A percentile compares a stretch with the other conserved stretches of the same genome.
These are phyloP conservation scores for Microctenopoma steveboyesi DNA, from an alignment of 2,797 vertebrate genomes.

Conservation along the genomic window DNA sequence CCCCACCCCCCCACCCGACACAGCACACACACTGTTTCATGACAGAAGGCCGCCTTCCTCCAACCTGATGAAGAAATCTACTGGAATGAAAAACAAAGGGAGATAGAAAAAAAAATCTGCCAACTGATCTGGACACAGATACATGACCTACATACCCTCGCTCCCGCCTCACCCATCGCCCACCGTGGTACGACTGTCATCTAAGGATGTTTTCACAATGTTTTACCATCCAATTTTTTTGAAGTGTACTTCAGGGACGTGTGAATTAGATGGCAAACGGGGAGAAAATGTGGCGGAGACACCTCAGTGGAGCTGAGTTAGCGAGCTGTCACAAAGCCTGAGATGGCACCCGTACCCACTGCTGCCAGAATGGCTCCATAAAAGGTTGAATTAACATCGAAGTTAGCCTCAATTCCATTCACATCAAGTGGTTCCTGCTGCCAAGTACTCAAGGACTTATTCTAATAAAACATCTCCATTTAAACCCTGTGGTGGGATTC, in stretches of 20 bases:
- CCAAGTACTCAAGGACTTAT: constrained; percentile 42
- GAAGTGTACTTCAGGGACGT: constrained; percentile 77
- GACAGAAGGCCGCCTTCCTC: constrained; percentile 66
- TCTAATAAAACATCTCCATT: constrained; percentile 65
- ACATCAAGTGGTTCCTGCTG: constrained; percentile 49
- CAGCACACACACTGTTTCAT: constrained; percentile 50
- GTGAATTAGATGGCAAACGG: constrained; percentile 85
- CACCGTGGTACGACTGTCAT: constrained; percentile 60
- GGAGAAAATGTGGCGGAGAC: constrained; percentile 76
- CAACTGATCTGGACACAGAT: constrained; percentile 68
- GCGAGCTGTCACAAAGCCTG: constrained; percentile 80
- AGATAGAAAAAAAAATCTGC: constrained; percentile 40
- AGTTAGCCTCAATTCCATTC: constrained; percentile 70
- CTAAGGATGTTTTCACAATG: constrained; percentile 81
- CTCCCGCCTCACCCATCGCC: constrained; percentile 42
- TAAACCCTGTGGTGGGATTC: constrained; percentile 64
- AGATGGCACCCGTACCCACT: constrained; percentile 40
- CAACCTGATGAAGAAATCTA: constrained; percentile 70
- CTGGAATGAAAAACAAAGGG: constrained; percentile 44
- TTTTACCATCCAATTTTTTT: constrained; percentile 76
- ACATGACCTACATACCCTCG: constrained; percentile 66
- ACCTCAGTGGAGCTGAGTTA: constrained; percentile 78
- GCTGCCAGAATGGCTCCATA: constrained; percentile 56
- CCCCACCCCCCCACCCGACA: constrained; percentile 18
- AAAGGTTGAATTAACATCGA: constrained; percentile 80